Conservation (phyloP, 2,797 vertebrate species). For the Ambastaia sidthimunki region DNA sequence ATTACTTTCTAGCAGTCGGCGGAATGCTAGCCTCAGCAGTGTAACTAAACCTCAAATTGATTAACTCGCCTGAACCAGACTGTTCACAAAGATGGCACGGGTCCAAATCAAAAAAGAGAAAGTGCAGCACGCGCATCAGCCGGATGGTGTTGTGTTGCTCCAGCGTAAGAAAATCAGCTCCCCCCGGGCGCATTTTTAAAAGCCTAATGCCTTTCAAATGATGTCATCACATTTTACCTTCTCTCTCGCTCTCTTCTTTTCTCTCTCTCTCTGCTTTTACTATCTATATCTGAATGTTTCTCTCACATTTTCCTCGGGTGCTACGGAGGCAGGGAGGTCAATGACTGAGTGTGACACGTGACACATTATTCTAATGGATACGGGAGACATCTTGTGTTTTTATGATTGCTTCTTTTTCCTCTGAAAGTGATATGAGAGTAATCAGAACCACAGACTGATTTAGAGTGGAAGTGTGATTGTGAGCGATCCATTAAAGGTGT, state of each 20-base stretch:
- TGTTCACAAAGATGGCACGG: constrained; percentile 99
- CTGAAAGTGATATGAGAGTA: constrained; percentile 91
- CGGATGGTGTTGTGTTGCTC: constrained; percentile 99
- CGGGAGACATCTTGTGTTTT: constrained; percentile 81
- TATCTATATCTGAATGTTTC: constrained; percentile 72
- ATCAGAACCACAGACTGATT: constrained; percentile 96
- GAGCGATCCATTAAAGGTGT: constrained; percentile 88
- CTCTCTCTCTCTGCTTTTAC: constrained; percentile 60
- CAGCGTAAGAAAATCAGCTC: constrained; percentile 99
- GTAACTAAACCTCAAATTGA: constrained; percentile 99
- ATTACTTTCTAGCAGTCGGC: constrained; percentile 98
- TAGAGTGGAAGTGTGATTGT: constrained; percentile 94
- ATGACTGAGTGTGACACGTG: constrained; percentile 84
- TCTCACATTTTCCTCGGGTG: constrained; percentile 80
- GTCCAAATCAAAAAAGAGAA: constrained; percentile 94
- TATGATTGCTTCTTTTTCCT: constrained; percentile 76
- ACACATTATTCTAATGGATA: constrained; percentile 98
- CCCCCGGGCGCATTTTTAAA: constrained; percentile 99
- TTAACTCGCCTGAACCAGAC: constrained; percentile 99
- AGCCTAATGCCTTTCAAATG: constrained; percentile 99
- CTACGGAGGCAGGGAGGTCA: constrained; percentile 77
- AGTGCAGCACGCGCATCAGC: constrained; percentile 86
- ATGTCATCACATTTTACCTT: constrained; percentile 99
- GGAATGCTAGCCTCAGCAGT: constrained; percentile 99
- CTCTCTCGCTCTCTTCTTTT: constrained; percentile 68